These are phyloP conservation scores for Hirtodrosophila trivittata DNA, from an alignment of 2,888 invertebrate species.

Conservation along the genomic window DNA sequence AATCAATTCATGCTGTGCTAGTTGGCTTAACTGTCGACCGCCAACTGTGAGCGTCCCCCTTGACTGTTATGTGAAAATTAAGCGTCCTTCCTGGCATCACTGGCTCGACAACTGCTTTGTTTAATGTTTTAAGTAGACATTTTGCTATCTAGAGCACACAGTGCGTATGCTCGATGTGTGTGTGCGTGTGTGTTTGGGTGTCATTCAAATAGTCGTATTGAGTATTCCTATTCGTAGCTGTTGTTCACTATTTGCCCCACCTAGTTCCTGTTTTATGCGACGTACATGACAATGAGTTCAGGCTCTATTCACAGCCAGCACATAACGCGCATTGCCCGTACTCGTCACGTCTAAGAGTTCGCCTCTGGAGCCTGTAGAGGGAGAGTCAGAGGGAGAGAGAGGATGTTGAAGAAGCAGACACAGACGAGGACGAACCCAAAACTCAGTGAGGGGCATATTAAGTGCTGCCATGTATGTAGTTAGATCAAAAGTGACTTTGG, in stretches of 20 bases:
- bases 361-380: conserved; percentile 18
- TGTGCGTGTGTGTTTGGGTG: conserved; percentile 5
- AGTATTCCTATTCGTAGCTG: conserved; percentile 33
- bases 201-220: conserved; percentile 54
- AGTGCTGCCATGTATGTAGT: conserved; percentile 66
- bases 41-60: conserved; percentile 31
- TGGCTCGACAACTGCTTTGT: conserved; percentile 43
- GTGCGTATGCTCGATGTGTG: conserved; percentile 54
- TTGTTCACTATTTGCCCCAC: conserved; percentile 15
- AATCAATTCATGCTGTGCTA: conserved; percentile 43
- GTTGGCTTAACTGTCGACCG: conserved; percentile 25
- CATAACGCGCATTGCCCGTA: conserved; percentile 51
- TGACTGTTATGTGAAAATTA: conserved; percentile 55
- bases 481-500: conserved; percentile 77
- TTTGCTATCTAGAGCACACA: conserved; percentile 22
- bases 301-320: conserved; percentile 21
- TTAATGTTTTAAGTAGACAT: conserved; percentile 59
- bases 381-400: too few relatives aligned
- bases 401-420: conserved; percentile 2
- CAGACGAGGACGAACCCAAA: conserved; percentile 9
- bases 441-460: conserved; percentile 54
- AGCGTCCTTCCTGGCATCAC: conserved; percentile 17
- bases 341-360: conserved; percentile 66
- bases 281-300: conserved; percentile 75
- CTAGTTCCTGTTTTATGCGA: conserved; percentile 55